Conservation (phyloP, 2,797 vertebrate genomes). For the Leptoclinus maculatus region DNA sequence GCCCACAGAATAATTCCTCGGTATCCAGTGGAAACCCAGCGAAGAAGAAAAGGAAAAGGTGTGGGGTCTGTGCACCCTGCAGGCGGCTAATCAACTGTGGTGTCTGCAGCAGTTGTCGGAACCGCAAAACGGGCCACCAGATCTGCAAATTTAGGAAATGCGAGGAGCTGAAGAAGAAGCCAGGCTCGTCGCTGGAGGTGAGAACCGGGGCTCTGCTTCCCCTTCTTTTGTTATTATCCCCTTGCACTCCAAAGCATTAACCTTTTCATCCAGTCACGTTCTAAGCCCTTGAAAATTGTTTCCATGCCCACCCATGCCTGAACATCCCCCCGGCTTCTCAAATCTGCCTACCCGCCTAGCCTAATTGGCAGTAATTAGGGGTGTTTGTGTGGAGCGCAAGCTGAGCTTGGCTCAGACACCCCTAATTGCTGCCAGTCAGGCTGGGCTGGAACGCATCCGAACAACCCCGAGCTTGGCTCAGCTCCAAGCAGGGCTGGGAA, state of each 20-base stretch:
- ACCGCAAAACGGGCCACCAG: constrained; percentile 99
- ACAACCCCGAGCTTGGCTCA: constrained; percentile 86
- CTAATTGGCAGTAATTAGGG: constrained; percentile 92
- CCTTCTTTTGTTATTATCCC: constrained; percentile 83
- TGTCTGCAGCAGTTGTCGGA: constrained; percentile 99
- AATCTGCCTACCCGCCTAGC: constrained; percentile 89
- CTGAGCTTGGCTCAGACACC: constrained; percentile 89
- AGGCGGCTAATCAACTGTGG: constrained; percentile 99
- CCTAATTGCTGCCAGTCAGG: constrained; percentile 92
- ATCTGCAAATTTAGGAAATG: constrained; percentile 99
- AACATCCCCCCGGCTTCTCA: constrained; percentile 87
- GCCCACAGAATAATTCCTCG: constrained; percentile 96
- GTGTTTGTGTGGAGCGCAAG: constrained; percentile 88
- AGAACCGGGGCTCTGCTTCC: constrained; percentile 83
- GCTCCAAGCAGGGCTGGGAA: constrained; percentile 89
- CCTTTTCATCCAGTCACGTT: constrained; percentile 90
- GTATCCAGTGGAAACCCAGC: constrained; percentile 93
- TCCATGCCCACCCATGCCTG: constrained; percentile 89
- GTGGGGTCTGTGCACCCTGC: constrained; percentile 98
- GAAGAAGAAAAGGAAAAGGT: constrained; percentile 99
- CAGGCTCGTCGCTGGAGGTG: constrained; percentile 97
- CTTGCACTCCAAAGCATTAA: constrained; percentile 87
- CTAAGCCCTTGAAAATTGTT: constrained; percentile 89
- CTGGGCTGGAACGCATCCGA: constrained; percentile 89
- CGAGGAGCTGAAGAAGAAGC: constrained; percentile 99